Evolutionary conservation across 1,140 invertebrate species (phyloP).

Genomic region (Phocides pigmalion): DNA sequence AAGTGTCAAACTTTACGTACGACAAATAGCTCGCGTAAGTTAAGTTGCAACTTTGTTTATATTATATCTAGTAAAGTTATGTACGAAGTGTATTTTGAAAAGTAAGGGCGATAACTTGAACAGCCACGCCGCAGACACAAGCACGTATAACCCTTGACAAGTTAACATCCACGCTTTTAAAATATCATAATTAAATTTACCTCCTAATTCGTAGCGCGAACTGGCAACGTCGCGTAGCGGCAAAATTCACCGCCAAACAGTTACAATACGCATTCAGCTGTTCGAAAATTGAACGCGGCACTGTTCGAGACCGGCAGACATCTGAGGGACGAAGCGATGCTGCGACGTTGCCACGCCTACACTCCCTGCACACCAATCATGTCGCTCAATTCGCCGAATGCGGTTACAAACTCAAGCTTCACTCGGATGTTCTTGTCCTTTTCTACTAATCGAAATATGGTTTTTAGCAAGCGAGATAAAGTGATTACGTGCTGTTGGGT

Average conservation of each 20-base stretch:
- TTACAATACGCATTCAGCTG: constrained; percentile 79
- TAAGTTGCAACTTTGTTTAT: constrained; percentile 9
- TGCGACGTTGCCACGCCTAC: constrained; percentile 67
- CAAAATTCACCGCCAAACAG: constrained; percentile 64
- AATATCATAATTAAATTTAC: constrained; percentile 68
- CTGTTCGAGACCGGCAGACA: constrained; percentile 62
- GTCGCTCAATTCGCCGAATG: constrained; percentile 40
- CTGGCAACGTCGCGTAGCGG: constrained; percentile 74
- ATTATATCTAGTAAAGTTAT: constrained; percentile 12
- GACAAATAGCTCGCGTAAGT: background rate
- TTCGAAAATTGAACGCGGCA: constrained; percentile 67
- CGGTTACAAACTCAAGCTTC: constrained; percentile 38
- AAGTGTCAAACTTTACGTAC: constrained; percentile 1
- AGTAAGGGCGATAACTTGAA: background rate
- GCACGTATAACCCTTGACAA: background rate
- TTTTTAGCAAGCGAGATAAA: constrained; percentile 52
- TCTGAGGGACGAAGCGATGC: constrained; percentile 66
- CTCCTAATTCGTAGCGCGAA: constrained; percentile 63
- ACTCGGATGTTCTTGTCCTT: constrained; percentile 47
- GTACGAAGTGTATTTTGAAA: background rate
- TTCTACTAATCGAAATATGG: constrained; percentile 48
- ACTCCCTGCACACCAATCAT: constrained; percentile 52
- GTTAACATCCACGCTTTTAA: constrained; percentile 36
- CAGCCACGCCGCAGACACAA: constrained; percentile 8
- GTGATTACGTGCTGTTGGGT: constrained; percentile 41